Percentiles rank a stretch among this genome's conserved stretches.
Conservation (phyloP, 2,113 vertebrate species). For the Acrocephalus kingi region DNA sequence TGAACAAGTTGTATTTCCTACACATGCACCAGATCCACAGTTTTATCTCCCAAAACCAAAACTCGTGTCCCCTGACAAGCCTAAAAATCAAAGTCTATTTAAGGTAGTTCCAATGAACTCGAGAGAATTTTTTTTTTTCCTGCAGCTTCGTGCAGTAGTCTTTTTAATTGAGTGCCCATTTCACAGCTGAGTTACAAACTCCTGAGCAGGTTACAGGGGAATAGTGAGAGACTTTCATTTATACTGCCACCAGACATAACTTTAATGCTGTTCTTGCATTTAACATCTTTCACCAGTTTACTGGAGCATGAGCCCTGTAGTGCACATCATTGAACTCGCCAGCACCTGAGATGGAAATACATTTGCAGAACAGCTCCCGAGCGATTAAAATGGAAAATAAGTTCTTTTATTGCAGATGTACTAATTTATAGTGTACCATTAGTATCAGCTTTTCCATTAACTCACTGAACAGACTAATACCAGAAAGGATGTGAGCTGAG, state of each 20-base stretch:
- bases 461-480: not conserved
- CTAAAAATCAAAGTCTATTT: not conserved
- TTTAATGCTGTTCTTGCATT: slow-evolving; percentile 17
- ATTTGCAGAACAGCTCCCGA: slow-evolving; percentile 28
- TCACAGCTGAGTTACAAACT: not conserved
- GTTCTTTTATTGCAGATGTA: slow-evolving; percentile 36
- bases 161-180: not conserved
- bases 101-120: not conserved
- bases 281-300: slow-evolving; percentile 9
- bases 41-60: not conserved
- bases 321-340: slow-evolving; percentile 6
- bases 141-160: not conserved
- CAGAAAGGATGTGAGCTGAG: not conserved
- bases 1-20: not conserved
- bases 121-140: not conserved
- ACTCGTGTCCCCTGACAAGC: rapidly evolving
- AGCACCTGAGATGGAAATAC: not conserved
- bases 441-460: slow-evolving; percentile 20
- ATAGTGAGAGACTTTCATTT: not conserved
- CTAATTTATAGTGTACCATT: slow-evolving; percentile 24
- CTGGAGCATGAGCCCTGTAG: not conserved
- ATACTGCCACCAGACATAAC: not conserved
- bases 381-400: slow-evolving; percentile 35
- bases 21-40: not conserved
- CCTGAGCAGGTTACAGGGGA: not conserved